phyloP scores from a whole-genome alignment of 2,797 vertebrate genomes.

The Margarornis squamiger region DNA sequence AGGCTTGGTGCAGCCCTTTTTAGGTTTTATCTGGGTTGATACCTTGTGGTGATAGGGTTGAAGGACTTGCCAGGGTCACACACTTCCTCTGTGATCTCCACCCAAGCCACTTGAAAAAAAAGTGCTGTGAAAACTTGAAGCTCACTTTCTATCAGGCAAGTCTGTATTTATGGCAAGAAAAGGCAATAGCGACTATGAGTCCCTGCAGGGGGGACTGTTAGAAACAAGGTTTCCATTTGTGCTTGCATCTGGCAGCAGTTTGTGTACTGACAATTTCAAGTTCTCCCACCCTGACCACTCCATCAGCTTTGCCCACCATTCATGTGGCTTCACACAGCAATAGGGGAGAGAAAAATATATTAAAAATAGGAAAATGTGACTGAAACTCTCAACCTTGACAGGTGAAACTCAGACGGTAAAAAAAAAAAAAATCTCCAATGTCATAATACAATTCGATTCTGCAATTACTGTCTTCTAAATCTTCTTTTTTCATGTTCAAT shows the following conservation, averaged over 20 bases:
- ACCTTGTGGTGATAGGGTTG: neutral
- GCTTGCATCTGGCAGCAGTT: neutral
- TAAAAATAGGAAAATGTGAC: constrained; percentile 61
- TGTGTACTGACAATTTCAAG: neutral
- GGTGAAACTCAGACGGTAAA: neutral
- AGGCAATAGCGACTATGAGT: neutral
- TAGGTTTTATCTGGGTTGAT: neutral
- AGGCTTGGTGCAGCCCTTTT: neutral
- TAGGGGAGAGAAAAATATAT: neutral
- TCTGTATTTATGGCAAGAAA: neutral
- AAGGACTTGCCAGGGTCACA: neutral
- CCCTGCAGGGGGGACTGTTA: neutral
- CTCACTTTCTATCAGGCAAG: neutral
- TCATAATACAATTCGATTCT: neutral
- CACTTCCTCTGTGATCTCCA: constrained; percentile 41
- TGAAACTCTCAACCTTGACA: neutral
- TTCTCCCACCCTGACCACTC: neutral
- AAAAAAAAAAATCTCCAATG: neutral
- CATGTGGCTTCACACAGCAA: neutral
- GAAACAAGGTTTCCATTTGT: constrained; percentile 26
- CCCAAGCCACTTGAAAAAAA: neutral
- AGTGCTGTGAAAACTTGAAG: neutral
- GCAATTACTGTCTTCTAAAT: neutral
- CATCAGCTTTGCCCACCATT: neutral
- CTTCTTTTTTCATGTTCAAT: neutral